These are phyloP conservation scores for Hemistola chrysoprasaria DNA, from an alignment of 2,888 invertebrate species.

Conservation along the genomic window DNA sequence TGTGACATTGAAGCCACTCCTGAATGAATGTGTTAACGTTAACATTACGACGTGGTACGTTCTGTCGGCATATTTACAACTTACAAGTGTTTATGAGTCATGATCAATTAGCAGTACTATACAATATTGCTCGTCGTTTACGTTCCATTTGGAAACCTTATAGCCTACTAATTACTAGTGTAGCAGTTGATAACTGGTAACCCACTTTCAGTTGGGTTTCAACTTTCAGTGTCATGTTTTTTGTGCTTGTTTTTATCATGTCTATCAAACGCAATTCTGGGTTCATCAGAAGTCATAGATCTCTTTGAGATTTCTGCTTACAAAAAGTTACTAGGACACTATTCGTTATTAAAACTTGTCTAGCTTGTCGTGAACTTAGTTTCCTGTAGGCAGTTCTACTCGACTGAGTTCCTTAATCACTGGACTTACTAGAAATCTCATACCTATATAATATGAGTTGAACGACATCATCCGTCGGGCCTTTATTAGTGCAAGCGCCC, in stretches of 20 bases:
- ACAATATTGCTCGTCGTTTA: conserved; percentile 19
- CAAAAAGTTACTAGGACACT: too few relatives aligned
- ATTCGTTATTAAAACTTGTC: too few relatives aligned
- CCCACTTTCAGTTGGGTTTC: conserved; percentile 15
- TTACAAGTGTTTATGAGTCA: conserved; percentile 28
- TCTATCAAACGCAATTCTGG: conserved; percentile 1
- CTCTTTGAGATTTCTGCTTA: not conserved
- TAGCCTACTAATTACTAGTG: conserved; percentile 9
- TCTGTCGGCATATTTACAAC: conserved; percentile 2
- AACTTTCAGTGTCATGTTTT: conserved; percentile 15
- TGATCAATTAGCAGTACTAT: conserved; percentile 27
- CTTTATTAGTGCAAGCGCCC: too few relatives aligned
- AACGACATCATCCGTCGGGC: too few relatives aligned
- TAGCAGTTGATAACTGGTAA: too few relatives aligned
- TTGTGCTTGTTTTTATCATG: conserved; percentile 14
- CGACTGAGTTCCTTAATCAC: too few relatives aligned
- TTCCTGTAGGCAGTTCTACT: too few relatives aligned
- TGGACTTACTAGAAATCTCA: too few relatives aligned
- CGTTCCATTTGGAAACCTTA: conserved; percentile 25
- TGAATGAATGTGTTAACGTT: too few relatives aligned
- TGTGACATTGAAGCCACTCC: not conserved
- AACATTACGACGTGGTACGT: too few relatives aligned
- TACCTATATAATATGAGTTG: too few relatives aligned
- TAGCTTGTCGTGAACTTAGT: too few relatives aligned
- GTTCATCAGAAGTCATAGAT: not conserved